Evolutionary conservation across 1,140 invertebrate genomes (phyloP).

Genomic region (Eubasilissa regina): DNA sequence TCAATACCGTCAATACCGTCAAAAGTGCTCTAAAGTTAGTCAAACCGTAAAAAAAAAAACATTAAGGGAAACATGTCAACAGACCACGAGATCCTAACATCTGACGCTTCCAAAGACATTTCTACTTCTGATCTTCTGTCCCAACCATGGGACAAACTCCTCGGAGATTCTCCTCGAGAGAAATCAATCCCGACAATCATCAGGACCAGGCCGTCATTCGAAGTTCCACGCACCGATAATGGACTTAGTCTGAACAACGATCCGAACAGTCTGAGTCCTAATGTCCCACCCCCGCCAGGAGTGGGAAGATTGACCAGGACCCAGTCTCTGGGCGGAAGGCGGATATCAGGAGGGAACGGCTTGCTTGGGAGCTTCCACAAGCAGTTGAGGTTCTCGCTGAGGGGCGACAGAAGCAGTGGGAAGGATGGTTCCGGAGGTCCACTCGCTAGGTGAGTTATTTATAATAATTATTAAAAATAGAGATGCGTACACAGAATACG

Average conservation of each 20-base stretch:
- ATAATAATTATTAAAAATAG: no score
- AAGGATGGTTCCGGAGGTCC: constrained; percentile 60
- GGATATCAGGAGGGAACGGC: constrained; percentile 66
- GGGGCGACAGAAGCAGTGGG: constrained; percentile 68
- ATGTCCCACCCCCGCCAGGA: constrained; percentile 57
- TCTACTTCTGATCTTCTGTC: constrained; percentile 69
- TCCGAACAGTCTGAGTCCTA: constrained; percentile 65
- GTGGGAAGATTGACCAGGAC: constrained; percentile 66
- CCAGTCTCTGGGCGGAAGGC: constrained; percentile 68
- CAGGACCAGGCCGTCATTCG: constrained; percentile 69
- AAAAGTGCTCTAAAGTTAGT: constrained; percentile 3
- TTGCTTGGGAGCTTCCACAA: constrained; percentile 71
- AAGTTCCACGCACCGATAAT: constrained; percentile 63
- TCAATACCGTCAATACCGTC: background rate
- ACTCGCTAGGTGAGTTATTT: constrained; percentile 50
- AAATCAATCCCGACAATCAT: constrained; percentile 67
- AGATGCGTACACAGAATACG: no score
- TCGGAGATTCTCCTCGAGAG: constrained; percentile 66
- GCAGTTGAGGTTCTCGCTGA: constrained; percentile 73
- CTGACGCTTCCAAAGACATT: constrained; percentile 65
- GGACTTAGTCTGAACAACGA: constrained; percentile 64
- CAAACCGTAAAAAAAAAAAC: background rate
- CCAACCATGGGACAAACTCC: constrained; percentile 68
- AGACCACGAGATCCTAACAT: constrained; percentile 54
- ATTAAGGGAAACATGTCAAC: no score